Percentiles rank a stretch among this genome's conserved stretches.
Conservation (phyloP, 2,797 vertebrate genomes). For the Erethizon dorsatum region DNA sequence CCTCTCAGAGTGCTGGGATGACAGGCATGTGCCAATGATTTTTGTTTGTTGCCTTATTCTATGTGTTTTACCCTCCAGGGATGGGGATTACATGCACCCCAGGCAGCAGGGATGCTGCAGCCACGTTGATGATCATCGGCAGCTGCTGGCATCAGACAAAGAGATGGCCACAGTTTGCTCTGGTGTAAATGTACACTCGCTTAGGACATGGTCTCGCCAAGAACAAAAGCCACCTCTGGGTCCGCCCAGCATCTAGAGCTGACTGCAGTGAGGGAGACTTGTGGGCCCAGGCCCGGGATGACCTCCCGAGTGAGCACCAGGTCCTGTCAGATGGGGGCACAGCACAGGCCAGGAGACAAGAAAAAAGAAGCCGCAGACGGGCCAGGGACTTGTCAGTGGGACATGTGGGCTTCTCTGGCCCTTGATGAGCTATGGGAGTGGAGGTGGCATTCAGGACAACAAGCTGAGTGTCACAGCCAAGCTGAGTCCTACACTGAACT, state of each 20-base stretch:
- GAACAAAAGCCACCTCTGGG: background rate
- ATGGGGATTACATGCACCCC: accelerated
- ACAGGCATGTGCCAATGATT: background rate
- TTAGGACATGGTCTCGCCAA: background rate
- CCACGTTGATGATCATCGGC: accelerated
- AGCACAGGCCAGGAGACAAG: background rate
- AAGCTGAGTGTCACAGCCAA: too few species aligned
- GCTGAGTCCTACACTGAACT: too few species aligned
- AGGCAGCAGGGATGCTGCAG: background rate
- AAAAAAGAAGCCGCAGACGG: background rate
- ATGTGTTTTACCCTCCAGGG: too few species aligned
- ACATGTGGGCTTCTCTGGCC: background rate
- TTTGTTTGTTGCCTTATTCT: background rate
- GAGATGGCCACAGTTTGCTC: background rate
- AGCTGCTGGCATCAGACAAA: background rate
- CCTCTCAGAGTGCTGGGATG: background rate
- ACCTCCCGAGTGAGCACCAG: accelerated
- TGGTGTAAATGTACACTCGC: background rate
- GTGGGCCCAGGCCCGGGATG: accelerated
- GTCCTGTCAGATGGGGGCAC: too few species aligned
- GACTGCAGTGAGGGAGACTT: accelerated
- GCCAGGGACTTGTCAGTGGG: too few species aligned
- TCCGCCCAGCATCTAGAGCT: background rate
- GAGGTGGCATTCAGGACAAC: accelerated
- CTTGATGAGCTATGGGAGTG: background rate